Evolutionary conservation across 2,113 vertebrate species (phyloP).

Genomic region (Stegastes partitus): DNA sequence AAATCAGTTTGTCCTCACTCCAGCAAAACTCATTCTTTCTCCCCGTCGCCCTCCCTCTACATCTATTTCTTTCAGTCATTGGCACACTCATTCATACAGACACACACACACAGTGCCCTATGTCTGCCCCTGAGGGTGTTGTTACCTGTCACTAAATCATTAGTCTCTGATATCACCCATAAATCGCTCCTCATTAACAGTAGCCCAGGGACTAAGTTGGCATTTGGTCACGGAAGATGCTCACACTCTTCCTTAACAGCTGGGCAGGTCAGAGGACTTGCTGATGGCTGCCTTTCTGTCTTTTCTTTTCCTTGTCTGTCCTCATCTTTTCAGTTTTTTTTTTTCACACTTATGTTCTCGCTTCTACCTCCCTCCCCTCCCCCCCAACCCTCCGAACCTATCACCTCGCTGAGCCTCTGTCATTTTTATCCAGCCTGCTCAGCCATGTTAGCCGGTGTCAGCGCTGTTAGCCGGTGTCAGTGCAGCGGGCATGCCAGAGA

Average conservation of each 20-base stretch:
- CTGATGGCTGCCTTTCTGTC: constrained; percentile 46
- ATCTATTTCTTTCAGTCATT: constrained; percentile 32
- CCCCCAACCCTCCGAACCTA: neutral
- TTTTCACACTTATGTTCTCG: constrained; percentile 21
- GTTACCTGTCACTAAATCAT: constrained; percentile 76
- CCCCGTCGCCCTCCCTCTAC: constrained; percentile 6
- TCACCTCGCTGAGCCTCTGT: constrained; percentile 21
- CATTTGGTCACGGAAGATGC: constrained; percentile 74
- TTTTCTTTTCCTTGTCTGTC: constrained; percentile 20
- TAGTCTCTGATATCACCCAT: constrained; percentile 79
- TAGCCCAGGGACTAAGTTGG: constrained; percentile 69
- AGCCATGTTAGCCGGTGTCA: constrained; percentile 41
- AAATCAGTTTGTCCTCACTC: constrained; percentile 20
- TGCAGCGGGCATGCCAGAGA: constrained; percentile 40
- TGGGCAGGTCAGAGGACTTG: constrained; percentile 56
- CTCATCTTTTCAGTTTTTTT: constrained; percentile 21
- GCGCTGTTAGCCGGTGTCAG: constrained; percentile 44
- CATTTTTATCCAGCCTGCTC: constrained; percentile 52
- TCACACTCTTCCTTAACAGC: constrained; percentile 53
- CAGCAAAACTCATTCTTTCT: constrained; percentile 26
- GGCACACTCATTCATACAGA: constrained; percentile 34
- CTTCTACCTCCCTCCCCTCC: neutral
- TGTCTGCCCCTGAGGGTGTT: constrained; percentile 63
- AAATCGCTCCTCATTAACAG: constrained; percentile 73
- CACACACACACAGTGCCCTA: neutral